phyloP scores from a whole-genome alignment of 1,140 invertebrate species.

The Ooceraea biroi region DNA sequence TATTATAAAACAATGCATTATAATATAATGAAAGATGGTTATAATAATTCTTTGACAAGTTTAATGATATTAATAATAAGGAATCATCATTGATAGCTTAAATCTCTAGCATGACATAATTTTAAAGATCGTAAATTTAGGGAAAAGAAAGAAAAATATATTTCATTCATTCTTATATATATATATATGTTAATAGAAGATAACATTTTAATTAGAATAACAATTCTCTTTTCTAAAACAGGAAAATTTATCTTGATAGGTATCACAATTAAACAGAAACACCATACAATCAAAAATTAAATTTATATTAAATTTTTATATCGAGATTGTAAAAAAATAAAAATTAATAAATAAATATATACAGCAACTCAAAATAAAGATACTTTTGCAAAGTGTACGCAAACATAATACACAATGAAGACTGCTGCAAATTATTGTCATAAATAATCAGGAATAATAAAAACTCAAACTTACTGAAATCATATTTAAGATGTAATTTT shows the following conservation, averaged over 20 bases:
- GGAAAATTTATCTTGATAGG: too few relatives aligned
- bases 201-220: too few relatives aligned
- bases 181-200: too few relatives aligned
- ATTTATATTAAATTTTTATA: too few relatives aligned
- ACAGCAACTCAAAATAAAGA: neutral
- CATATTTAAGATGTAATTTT: neutral
- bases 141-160: neutral
- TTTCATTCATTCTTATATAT: neutral
- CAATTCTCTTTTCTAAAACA: too few relatives aligned
- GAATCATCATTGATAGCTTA: neutral
- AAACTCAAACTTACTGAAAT: neutral
- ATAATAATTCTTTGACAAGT: neutral
- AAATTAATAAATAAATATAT: neutral
- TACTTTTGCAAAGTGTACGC: neutral
- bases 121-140: neutral
- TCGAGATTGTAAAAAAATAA: neutral
- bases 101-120: neutral
- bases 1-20: slow-evolving; percentile 1
- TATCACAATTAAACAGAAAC: too few relatives aligned
- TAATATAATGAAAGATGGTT: neutral
- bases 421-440: neutral
- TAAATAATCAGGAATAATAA: neutral
- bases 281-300: too few relatives aligned
- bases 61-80: neutral
- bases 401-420: neutral